These are phyloP conservation scores for Verasper variegatus DNA, from an alignment of 2,113 vertebrate genomes.

Conservation along the genomic window DNA sequence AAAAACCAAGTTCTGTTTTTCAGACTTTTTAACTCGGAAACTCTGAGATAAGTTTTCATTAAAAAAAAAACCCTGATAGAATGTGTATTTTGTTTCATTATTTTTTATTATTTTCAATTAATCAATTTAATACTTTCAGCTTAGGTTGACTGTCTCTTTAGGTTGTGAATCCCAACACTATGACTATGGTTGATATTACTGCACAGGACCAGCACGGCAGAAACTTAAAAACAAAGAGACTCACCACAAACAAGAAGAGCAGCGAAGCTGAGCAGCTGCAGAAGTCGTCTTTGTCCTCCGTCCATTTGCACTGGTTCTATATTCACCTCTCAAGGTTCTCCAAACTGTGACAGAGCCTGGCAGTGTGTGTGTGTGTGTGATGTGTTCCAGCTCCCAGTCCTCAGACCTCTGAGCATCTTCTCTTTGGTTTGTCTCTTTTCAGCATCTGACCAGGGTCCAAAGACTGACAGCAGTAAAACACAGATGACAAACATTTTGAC, in stretches of 20 bases:
- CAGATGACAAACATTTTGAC: conserved; percentile 42
- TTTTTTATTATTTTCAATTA: too few species aligned
- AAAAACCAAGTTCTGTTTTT: too few species aligned
- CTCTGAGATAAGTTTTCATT: too few species aligned
- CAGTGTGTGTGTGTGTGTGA: neutral
- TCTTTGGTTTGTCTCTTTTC: conserved; percentile 65
- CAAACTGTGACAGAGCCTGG: neutral
- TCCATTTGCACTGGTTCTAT: conserved; percentile 20
- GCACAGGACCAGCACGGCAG: neutral
- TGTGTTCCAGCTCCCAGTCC: conserved; percentile 28
- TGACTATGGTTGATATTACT: neutral
- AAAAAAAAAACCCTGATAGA: too few species aligned
- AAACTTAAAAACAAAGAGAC: conserved; percentile 18
- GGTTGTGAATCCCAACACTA: neutral
- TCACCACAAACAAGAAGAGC: conserved; percentile 73
- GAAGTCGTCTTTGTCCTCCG: conserved; percentile 45
- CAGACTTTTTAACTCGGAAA: too few species aligned
- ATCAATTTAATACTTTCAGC: too few species aligned
- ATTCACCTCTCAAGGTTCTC: conserved; percentile 9
- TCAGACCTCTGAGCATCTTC: conserved; percentile 68
- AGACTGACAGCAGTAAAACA: conserved; percentile 77
- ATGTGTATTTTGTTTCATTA: too few species aligned
- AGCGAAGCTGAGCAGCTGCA: conserved; percentile 62
- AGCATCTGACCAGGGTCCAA: conserved; percentile 74
- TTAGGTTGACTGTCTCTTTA: neutral